Evolutionary conservation across 2,888 invertebrate genomes (phyloP).

Genomic region (Apantesis nais): DNA sequence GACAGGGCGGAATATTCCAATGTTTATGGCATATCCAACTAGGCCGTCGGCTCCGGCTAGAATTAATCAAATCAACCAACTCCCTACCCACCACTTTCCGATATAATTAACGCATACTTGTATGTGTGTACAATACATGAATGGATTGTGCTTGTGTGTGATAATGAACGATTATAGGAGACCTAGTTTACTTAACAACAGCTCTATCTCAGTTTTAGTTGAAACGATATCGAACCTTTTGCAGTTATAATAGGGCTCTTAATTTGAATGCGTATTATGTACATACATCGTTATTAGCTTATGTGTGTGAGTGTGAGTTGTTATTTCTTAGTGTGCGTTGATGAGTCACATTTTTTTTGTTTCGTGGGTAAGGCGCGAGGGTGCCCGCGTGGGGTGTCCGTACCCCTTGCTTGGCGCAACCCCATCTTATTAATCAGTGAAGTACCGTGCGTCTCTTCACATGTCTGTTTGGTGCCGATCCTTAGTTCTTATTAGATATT

Average conservation of each 20-base stretch:
- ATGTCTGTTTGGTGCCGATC: conserved; percentile 76
- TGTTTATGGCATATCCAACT: conserved; percentile 79
- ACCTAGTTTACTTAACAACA: conserved; percentile 74
- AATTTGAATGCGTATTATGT: conserved; percentile 62
- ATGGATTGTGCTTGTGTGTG: conserved; percentile 76
- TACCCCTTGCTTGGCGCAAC: conserved; percentile 82
- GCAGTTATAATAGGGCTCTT: conserved; percentile 69
- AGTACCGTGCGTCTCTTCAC: conserved; percentile 84
- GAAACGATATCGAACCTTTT: conserved; percentile 62
- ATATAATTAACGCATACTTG: conserved; percentile 84
- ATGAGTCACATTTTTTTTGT: conserved; percentile 87
- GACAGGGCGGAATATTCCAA: conserved; percentile 74
- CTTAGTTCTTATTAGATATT: conserved; percentile 76
- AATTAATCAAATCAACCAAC: conserved; percentile 86
- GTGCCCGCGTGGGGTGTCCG: conserved; percentile 78
- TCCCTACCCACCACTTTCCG: conserved; percentile 84
- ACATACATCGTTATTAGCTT: conserved; percentile 61
- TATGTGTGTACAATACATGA: conserved; percentile 81
- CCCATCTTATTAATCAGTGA: conserved; percentile 86
- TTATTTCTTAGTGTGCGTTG: conserved; percentile 81
- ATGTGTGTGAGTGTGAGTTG: conserved; percentile 61
- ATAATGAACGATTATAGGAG: conserved; percentile 85
- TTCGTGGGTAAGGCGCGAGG: conserved; percentile 85
- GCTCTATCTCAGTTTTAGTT: conserved; percentile 55
- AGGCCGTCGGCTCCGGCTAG: conserved; percentile 78